Percentiles rank a stretch among this genome's conserved stretches.
Conservation (phyloP, 2,888 invertebrate genomes). For the Temnothorax rugatulus region DNA sequence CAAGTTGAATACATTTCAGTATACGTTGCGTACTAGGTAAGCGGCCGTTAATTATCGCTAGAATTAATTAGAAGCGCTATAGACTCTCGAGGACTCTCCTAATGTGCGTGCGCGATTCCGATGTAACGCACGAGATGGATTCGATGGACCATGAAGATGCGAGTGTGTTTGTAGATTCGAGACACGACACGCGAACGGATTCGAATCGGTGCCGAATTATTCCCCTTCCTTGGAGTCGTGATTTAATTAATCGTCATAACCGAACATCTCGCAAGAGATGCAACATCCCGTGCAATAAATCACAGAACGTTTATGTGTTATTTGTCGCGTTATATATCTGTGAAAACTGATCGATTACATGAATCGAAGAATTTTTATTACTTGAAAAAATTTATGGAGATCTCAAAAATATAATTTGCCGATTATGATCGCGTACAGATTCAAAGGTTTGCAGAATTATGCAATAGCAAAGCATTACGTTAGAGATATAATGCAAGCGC, state of each 20-base stretch:
- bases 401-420: too few relatives aligned
- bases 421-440: too few relatives aligned
- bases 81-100: constrained; percentile 69
- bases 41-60: constrained; percentile 75
- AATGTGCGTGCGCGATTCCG: constrained; percentile 44
- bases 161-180: constrained; percentile 25
- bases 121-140: constrained; percentile 31
- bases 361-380: too few relatives aligned
- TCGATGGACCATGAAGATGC: constrained; percentile 51
- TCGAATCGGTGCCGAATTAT: background rate
- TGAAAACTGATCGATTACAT: background rate
- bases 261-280: background rate
- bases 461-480: background rate
- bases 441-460: too few relatives aligned
- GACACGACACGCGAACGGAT: background rate
- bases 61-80: constrained; percentile 77
- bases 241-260: background rate
- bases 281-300: background rate
- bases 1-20: constrained; percentile 80
- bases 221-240: background rate
- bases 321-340: background rate
- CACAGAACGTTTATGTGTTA: background rate
- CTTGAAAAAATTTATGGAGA: too few relatives aligned
- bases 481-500: background rate
- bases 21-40: constrained; percentile 74